Conservation (phyloP, 1,140 invertebrate species). For the Triops cancriformis region DNA sequence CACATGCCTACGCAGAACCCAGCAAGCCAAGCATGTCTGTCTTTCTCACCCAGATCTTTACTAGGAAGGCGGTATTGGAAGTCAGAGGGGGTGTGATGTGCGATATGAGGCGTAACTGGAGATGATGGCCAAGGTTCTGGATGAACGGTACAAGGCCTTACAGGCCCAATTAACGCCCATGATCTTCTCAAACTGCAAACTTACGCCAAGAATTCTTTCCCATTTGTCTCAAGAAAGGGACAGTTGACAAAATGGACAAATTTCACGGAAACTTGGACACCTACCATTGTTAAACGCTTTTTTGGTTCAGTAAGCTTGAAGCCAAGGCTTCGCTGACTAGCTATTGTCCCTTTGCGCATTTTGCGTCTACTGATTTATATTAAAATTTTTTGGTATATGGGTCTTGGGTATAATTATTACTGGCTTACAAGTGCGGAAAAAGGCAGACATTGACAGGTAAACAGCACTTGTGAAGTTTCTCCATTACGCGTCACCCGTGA, state of each 20-base stretch:
- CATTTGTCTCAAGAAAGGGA: not conserved
- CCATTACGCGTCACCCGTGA: not conserved
- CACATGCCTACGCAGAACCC: not conserved
- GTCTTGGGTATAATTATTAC: not conserved
- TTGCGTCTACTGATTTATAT: too few species aligned
- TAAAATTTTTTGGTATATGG: too few species aligned
- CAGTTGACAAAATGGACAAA: too few species aligned
- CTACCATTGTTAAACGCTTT: too few species aligned
- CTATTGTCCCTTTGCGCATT: too few species aligned
- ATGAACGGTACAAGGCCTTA: not conserved
- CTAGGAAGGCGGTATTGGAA: not conserved
- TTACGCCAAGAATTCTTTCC: not conserved
- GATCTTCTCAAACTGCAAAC: not conserved
- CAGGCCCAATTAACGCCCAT: constrained; percentile 8
- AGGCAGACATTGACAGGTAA: not conserved
- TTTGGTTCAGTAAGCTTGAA: too few species aligned
- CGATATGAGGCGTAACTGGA: constrained; percentile 5
- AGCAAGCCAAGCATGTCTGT: not conserved
- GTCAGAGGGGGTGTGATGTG: not conserved
- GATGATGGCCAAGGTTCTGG: constrained; percentile 12
- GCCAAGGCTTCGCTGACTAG: too few species aligned
- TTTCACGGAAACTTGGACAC: too few species aligned
- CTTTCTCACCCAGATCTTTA: not conserved
- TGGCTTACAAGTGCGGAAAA: not conserved
- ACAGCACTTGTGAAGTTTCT: not conserved